Percentiles rank a stretch among this genome's conserved stretches.
These are phyloP conservation scores for Psittacula cyanocephala DNA, from an alignment of 2,113 vertebrate genomes.

Conservation along the genomic window DNA sequence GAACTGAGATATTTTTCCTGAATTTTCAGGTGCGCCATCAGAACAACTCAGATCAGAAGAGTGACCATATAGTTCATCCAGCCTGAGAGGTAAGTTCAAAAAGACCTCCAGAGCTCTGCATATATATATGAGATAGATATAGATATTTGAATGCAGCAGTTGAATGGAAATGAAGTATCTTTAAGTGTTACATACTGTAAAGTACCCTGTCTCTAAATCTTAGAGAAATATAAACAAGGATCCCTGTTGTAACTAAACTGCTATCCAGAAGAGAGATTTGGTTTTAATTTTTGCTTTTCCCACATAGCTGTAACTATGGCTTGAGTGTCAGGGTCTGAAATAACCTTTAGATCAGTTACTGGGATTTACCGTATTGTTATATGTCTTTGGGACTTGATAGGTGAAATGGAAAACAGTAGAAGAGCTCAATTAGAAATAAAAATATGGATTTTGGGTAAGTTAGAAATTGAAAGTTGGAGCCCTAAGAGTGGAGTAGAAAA, in stretches of 20 bases:
- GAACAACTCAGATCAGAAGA: not conserved
- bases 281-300: not conserved
- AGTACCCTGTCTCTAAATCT: not conserved
- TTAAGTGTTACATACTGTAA: not conserved
- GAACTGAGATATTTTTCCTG: not conserved
- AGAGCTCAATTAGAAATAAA: not conserved
- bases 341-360: not conserved
- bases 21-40: not conserved
- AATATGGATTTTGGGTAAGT: not conserved
- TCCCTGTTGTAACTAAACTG: not conserved
- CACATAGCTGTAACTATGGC: not conserved
- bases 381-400: not conserved
- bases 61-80: not conserved
- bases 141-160: not conserved
- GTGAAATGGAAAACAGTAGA: not conserved
- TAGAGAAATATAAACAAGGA: not conserved
- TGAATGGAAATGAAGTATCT: not conserved
- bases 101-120: not conserved
- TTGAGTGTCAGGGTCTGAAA: not conserved
- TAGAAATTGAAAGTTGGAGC: not conserved
- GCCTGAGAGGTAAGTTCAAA: not conserved
- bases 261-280: not conserved
- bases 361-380: not conserved
- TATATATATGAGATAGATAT: not conserved
- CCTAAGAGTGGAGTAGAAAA: not conserved